Evolutionary conservation across 2,888 invertebrate species (phyloP).

Genomic region (Lycia hirtaria): DNA sequence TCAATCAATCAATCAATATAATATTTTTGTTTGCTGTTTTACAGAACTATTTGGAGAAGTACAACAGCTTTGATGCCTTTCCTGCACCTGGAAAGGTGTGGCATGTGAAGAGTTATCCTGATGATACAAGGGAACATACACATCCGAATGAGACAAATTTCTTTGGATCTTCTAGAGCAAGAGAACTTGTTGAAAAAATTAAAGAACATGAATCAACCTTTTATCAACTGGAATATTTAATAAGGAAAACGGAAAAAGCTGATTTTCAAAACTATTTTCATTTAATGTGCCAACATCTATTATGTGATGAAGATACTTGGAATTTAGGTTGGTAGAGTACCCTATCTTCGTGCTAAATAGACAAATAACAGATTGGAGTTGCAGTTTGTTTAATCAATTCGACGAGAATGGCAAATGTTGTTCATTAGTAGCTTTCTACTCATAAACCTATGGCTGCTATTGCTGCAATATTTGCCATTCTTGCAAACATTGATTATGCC

Average conservation of each 20-base stretch:
- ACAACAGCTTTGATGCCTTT: constrained; percentile 16
- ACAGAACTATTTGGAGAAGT: constrained; percentile 18
- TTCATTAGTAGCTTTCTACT: too few species aligned
- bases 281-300: constrained; percentile 20
- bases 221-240: constrained; percentile 23
- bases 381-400: too few species aligned
- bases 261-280: constrained; percentile 23
- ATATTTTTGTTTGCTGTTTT: not conserved
- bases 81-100: constrained; percentile 10
- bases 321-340: constrained; percentile 4
- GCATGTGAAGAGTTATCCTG: constrained; percentile 3
- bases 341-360: too few species aligned
- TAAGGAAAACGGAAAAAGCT: constrained; percentile 19
- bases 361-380: too few species aligned
- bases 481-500: too few species aligned
- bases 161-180: not conserved
- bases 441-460: too few species aligned
- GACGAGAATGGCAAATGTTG: too few species aligned
- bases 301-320: constrained; percentile 13
- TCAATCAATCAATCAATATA: too few species aligned
- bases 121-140: not conserved
- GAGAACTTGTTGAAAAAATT: constrained; percentile 21
- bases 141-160: not conserved
- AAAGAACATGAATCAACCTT: constrained; percentile 17
- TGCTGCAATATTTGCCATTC: too few species aligned